Evolutionary conservation across 2,113 vertebrate genomes (phyloP).

Genomic region (Anoura caudifer): DNA sequence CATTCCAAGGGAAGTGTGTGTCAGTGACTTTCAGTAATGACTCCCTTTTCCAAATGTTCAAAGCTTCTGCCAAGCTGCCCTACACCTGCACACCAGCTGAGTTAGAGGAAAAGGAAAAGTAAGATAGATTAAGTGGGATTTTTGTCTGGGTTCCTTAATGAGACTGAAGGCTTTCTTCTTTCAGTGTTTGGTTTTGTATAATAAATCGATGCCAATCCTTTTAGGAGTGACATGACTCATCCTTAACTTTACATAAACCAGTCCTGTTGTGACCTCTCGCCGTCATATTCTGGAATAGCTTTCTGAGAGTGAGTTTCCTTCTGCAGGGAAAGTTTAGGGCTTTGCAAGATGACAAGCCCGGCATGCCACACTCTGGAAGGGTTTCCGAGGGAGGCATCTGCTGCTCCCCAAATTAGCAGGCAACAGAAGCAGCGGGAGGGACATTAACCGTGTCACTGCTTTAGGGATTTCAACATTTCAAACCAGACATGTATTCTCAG

Average conservation of each 20-base stretch:
- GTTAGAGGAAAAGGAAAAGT: slow-evolving; percentile 70
- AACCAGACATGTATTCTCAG: not conserved
- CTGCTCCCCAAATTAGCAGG: not conserved
- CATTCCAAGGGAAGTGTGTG: slow-evolving; percentile 78
- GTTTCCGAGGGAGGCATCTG: not conserved
- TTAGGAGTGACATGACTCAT: slow-evolving; percentile 46
- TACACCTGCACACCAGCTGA: slow-evolving; percentile 81
- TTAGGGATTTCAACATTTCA: slow-evolving; percentile 15
- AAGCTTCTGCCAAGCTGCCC: slow-evolving; percentile 72
- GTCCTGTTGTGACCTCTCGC: slow-evolving; percentile 4
- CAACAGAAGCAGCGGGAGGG: slow-evolving; percentile 2
- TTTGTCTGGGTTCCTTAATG: slow-evolving; percentile 73
- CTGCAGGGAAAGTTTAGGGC: not conserved
- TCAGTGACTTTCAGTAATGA: slow-evolving; percentile 79
- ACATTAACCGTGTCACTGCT: not conserved
- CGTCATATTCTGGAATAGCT: slow-evolving; percentile 4
- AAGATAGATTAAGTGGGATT: slow-evolving; percentile 76
- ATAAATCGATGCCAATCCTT: slow-evolving; percentile 45
- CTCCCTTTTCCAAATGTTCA: slow-evolving; percentile 67
- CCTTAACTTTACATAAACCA: slow-evolving; percentile 40
- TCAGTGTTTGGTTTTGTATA: slow-evolving; percentile 45
- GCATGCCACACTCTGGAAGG: not conserved
- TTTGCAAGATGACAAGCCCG: not conserved
- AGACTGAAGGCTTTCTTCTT: slow-evolving; percentile 67
- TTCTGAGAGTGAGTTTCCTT: slow-evolving; percentile 20